Percentiles rank a stretch among this genome's conserved stretches.
Evolutionary conservation across 2,797 vertebrate species (phyloP).

Genomic region (Scarus forsteni): DNA sequence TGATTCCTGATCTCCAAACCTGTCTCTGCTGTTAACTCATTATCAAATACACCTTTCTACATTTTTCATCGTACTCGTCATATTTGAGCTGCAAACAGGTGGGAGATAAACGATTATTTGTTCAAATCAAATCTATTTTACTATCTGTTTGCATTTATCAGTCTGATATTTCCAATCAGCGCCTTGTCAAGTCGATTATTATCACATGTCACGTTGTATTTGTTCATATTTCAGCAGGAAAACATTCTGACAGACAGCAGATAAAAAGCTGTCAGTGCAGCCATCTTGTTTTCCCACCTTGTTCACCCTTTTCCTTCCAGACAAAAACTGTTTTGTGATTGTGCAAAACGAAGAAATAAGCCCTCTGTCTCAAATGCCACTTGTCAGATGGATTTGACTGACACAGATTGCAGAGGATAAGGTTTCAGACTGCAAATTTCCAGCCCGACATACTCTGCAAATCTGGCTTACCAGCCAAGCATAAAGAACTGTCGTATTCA

Average conservation of each 20-base stretch:
- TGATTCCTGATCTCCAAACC: neutral
- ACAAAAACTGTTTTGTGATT: conserved; percentile 69
- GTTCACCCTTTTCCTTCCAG: conserved; percentile 58
- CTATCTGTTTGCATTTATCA: conserved; percentile 10
- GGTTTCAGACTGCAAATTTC: conserved; percentile 82
- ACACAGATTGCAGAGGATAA: conserved; percentile 86
- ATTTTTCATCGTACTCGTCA: neutral
- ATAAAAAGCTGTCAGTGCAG: conserved; percentile 67
- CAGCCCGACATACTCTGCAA: conserved; percentile 79
- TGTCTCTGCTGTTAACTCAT: neutral
- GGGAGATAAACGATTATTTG: neutral
- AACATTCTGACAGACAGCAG: conserved; percentile 57
- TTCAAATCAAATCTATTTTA: conserved; percentile 2
- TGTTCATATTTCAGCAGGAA: conserved; percentile 40
- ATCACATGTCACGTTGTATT: conserved; percentile 9
- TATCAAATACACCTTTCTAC: neutral
- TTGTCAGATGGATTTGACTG: conserved; percentile 83
- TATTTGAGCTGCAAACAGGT: conserved; percentile 5
- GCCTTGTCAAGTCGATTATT: conserved; percentile 32
- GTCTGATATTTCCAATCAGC: conserved; percentile 41
- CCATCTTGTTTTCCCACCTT: conserved; percentile 61
- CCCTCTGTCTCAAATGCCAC: conserved; percentile 75
- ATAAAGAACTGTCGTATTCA: conserved; percentile 78
- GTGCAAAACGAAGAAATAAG: conserved; percentile 77
- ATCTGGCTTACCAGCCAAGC: conserved; percentile 86